Percentiles rank a stretch among this genome's conserved stretches.
phyloP scores from a whole-genome alignment of 2,888 invertebrate genomes.

The Ophion ventricosus region DNA sequence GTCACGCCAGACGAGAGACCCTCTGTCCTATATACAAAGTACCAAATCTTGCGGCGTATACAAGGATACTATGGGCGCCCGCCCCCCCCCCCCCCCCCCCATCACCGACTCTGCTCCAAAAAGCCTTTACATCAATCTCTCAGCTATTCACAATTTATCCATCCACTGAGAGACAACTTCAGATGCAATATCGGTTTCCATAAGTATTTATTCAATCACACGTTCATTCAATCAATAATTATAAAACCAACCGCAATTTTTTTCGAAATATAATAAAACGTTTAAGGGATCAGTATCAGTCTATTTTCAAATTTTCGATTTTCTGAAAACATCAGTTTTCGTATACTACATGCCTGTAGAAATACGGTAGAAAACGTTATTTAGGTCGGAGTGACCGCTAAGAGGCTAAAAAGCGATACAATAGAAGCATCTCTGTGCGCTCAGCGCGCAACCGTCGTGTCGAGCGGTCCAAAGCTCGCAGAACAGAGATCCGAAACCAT shows the following conservation, averaged over 20 bases:
- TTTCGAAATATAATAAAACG: neutral
- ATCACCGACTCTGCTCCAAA: slow-evolving; percentile 33
- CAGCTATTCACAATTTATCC: slow-evolving; percentile 38
- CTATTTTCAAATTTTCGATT: too few species aligned
- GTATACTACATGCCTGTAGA: too few species aligned
- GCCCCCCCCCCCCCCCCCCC: neutral
- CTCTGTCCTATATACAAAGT: slow-evolving; percentile 23
- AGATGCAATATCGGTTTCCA: slow-evolving; percentile 8
- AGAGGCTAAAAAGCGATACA: too few species aligned
- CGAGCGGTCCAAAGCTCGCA: too few species aligned
- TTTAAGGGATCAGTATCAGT: too few species aligned
- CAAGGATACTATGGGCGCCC: slow-evolving; percentile 30
- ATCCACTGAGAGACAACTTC: slow-evolving; percentile 21
- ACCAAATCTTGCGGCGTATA: slow-evolving; percentile 8
- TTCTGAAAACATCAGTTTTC: too few species aligned
- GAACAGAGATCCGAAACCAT: too few species aligned
- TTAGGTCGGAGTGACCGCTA: too few species aligned
- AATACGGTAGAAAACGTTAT: too few species aligned
- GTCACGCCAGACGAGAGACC: slow-evolving; percentile 45
- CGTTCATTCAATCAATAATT: slow-evolving; percentile 7
- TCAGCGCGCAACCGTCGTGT: too few species aligned
- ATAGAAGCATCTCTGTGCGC: too few species aligned
- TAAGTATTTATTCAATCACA: slow-evolving; percentile 22
- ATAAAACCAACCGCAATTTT: neutral
- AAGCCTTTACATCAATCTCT: slow-evolving; percentile 59